Evolutionary conservation across 2,888 invertebrate species (phyloP).

Genomic region (Iphiclides podalirius): DNA sequence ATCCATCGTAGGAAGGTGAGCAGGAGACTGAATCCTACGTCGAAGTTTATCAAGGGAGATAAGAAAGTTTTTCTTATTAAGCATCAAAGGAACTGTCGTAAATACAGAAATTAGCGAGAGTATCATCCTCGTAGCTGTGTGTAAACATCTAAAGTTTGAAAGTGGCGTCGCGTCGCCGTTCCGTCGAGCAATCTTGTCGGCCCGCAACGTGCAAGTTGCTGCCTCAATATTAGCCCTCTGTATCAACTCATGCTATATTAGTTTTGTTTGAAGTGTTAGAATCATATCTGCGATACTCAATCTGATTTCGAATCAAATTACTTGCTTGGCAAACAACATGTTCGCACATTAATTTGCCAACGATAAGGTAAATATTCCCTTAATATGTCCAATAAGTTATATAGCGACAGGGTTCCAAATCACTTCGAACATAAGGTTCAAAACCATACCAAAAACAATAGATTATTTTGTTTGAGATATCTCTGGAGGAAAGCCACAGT

Average conservation of each 20-base stretch:
- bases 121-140: conserved; percentile 56
- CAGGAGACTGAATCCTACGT: conserved; percentile 46
- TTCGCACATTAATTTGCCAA: no score
- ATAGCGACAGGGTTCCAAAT: no score
- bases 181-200: conserved; percentile 35
- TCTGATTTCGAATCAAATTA: conserved; percentile 16
- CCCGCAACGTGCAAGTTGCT: conserved; percentile 35
- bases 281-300: conserved; percentile 22
- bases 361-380: no score
- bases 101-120: conserved; percentile 69
- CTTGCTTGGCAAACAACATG: conserved; percentile 12
- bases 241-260: conserved; percentile 38
- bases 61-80: conserved; percentile 64
- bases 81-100: conserved; percentile 62
- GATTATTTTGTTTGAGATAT: no score
- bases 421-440: no score
- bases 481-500: no score
- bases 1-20: conserved; percentile 16
- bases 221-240: conserved; percentile 36
- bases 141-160: conserved; percentile 68
- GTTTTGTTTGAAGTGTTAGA: conserved; percentile 33
- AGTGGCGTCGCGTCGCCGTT: conserved; percentile 45
- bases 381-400: no score
- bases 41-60: conserved; percentile 49
- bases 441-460: no score